A percentile compares a stretch with the other conserved stretches of the same genome.
phyloP scores from a whole-genome alignment of 1,140 invertebrate genomes.

The Holotrichia oblita region DNA sequence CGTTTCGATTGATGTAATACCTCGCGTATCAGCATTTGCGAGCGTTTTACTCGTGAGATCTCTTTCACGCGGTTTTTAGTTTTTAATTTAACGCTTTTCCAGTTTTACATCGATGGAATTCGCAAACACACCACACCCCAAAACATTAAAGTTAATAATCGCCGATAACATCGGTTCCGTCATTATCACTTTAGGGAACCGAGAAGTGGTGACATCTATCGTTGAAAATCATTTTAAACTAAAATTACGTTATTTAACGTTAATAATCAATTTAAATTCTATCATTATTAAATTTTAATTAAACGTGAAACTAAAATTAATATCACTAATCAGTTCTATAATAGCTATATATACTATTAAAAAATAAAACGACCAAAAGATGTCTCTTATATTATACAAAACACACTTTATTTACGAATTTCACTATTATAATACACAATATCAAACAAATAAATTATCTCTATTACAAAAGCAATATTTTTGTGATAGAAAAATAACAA shows the following conservation, averaged over 20 bases:
- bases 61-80: not conserved
- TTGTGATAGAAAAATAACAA: not conserved
- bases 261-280: no score
- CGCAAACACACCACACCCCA: not conserved
- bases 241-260: no score
- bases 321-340: no score
- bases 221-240: not conserved
- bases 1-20: not conserved
- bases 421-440: not conserved
- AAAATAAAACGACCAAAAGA: no score
- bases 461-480: not conserved
- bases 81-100: not conserved
- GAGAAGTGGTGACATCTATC: not conserved
- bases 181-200: not conserved
- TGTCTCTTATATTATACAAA: not conserved
- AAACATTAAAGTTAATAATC: slow-evolving; percentile 9
- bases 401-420: not conserved
- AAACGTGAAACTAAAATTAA: no score
- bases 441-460: not conserved
- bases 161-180: not conserved
- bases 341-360: no score
- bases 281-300: no score
- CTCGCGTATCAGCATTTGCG: no score
- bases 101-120: not conserved
- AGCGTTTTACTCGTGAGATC: no score